Percentiles rank a stretch among this genome's conserved stretches.
Evolutionary conservation across 2,113 vertebrate genomes (phyloP).

Genomic region (Leptobrachium ailaonicum): DNA sequence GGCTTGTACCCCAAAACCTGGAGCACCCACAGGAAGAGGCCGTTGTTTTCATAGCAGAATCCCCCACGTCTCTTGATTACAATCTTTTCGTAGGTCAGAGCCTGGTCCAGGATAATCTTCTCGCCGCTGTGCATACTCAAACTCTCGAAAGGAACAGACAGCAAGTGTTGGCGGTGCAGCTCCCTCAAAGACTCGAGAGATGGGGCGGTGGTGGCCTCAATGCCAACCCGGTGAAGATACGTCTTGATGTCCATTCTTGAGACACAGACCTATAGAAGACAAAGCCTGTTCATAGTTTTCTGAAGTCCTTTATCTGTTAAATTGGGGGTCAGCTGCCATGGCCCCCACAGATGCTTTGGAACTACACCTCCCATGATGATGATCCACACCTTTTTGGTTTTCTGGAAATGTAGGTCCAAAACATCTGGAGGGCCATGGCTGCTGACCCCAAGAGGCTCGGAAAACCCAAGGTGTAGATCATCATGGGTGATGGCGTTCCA

Average conservation of each 20-base stretch:
- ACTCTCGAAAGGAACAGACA: slow-evolving; percentile 69
- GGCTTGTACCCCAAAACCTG: slow-evolving; percentile 62
- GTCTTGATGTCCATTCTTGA: slow-evolving; percentile 58
- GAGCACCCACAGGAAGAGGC: slow-evolving; percentile 73
- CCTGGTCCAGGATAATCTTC: slow-evolving; percentile 51
- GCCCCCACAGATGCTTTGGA: no score
- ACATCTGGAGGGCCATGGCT: no score
- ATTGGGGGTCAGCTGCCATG: no score
- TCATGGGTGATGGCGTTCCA: no score
- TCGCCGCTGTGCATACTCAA: slow-evolving; percentile 69
- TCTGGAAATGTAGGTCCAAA: no score
- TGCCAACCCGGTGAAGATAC: slow-evolving; percentile 67
- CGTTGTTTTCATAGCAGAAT: slow-evolving; percentile 73
- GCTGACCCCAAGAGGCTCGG: no score
- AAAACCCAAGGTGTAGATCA: no score
- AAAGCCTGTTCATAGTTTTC: no score
- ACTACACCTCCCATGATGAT: no score
- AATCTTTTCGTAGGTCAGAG: slow-evolving; percentile 68
- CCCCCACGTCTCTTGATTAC: slow-evolving; percentile 63
- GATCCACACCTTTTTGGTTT: no score
- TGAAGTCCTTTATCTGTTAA: no score
- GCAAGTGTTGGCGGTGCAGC: slow-evolving; percentile 63
- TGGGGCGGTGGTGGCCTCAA: slow-evolving; percentile 38
- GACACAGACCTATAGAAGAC: neutral
- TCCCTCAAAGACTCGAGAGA: slow-evolving; percentile 54